Evolutionary conservation across 2,797 vertebrate genomes (phyloP).

Genomic region (Girardinus metallicus): DNA sequence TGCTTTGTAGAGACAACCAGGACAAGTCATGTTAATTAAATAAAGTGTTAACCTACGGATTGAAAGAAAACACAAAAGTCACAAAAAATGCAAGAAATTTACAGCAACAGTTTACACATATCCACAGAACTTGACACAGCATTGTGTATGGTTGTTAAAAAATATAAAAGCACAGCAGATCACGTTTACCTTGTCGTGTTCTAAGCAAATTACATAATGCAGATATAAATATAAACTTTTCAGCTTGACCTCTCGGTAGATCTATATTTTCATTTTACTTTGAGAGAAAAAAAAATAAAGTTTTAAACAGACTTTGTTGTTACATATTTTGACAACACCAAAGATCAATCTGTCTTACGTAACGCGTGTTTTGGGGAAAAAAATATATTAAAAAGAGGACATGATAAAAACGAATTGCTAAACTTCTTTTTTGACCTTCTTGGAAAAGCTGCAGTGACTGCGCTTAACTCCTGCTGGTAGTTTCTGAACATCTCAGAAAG

Average conservation of each 20-base stretch:
- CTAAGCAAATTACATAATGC: background rate
- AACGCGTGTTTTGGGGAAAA: background rate
- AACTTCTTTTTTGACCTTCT: background rate
- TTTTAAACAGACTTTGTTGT: background rate
- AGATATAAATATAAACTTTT: background rate
- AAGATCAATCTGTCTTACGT: background rate
- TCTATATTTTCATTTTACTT: background rate
- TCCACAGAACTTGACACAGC: background rate
- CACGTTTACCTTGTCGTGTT: background rate
- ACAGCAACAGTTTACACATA: background rate
- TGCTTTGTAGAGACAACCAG: conserved; percentile 79
- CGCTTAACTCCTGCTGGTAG: background rate
- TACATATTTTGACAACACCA: background rate
- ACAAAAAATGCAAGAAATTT: background rate
- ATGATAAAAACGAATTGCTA: background rate
- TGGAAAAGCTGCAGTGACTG: background rate
- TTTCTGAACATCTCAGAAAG: background rate
- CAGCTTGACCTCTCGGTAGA: background rate
- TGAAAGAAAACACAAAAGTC: background rate
- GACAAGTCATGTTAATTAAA: background rate
- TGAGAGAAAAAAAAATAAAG: background rate
- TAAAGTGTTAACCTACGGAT: background rate
- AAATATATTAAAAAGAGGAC: background rate
- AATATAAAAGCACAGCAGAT: background rate
- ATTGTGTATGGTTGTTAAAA: background rate